A percentile compares a stretch with the other conserved stretches of the same genome.
Conservation (phyloP, 2,888 invertebrate genomes). For the Alsophila aescularia region DNA sequence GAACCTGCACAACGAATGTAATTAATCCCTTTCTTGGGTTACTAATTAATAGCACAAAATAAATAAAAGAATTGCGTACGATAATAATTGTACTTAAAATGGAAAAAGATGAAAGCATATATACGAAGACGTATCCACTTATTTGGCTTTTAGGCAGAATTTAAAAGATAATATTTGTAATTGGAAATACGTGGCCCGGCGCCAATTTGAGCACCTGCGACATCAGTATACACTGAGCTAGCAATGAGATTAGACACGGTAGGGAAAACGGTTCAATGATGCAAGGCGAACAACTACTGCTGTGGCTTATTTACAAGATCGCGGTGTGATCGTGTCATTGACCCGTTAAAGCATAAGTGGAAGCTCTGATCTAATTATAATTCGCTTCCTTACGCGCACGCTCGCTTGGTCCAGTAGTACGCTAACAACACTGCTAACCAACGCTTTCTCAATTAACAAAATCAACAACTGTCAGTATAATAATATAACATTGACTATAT, state of each 20-base stretch:
- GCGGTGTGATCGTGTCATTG: slow-evolving; percentile 71
- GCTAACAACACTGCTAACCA: slow-evolving; percentile 28
- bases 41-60: too few species aligned
- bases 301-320: slow-evolving; percentile 61
- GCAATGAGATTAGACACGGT: slow-evolving; percentile 19
- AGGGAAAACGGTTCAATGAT: slow-evolving; percentile 45
- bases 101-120: too few species aligned
- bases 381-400: slow-evolving; percentile 62
- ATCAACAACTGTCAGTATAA: slow-evolving; percentile 25
- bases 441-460: slow-evolving; percentile 41
- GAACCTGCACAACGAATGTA: too few species aligned
- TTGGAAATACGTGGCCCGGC: slow-evolving; percentile 50
- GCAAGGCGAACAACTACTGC: slow-evolving; percentile 41
- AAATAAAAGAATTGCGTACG: too few species aligned
- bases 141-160: background rate
- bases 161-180: slow-evolving; percentile 20
- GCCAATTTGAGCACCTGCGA: slow-evolving; percentile 57
- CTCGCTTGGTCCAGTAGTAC: slow-evolving; percentile 32
- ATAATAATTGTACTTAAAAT: too few species aligned
- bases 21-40: too few species aligned
- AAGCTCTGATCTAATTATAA: slow-evolving; percentile 77
- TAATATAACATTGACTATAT: slow-evolving; percentile 18
- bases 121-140: too few species aligned
- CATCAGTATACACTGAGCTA: slow-evolving; percentile 48
- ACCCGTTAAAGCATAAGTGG: slow-evolving; percentile 77